Evolutionary conservation across 2,113 vertebrate species (phyloP).

Genomic region (Uria lomvia): DNA sequence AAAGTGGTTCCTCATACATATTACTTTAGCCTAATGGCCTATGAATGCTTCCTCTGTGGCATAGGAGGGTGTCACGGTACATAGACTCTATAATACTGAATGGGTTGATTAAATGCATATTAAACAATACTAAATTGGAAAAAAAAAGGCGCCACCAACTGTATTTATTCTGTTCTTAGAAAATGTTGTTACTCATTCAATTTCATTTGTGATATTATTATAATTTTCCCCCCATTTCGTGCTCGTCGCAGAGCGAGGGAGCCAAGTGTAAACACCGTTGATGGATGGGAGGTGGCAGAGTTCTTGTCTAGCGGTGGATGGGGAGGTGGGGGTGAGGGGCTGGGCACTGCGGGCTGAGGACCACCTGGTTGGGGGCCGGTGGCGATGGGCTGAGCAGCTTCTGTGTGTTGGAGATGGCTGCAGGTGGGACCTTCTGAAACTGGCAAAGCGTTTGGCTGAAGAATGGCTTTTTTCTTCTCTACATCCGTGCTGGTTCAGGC

Average conservation of each 20-base stretch:
- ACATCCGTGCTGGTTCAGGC: accelerated
- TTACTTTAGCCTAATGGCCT: slow-evolving; percentile 84
- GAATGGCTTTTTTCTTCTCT: background rate
- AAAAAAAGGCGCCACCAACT: slow-evolving; percentile 65
- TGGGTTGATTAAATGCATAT: slow-evolving; percentile 90
- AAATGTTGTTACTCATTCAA: slow-evolving; percentile 69
- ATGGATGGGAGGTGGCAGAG: background rate
- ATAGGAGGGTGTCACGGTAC: slow-evolving; percentile 79
- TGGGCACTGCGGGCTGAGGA: background rate
- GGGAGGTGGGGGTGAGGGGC: background rate
- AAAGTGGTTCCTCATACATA: slow-evolving; percentile 84
- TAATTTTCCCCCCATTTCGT: slow-evolving; percentile 48
- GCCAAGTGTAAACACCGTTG: background rate
- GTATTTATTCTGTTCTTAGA: slow-evolving; percentile 75
- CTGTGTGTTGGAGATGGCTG: accelerated
- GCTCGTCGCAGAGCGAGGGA: slow-evolving; percentile 29
- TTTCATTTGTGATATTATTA: slow-evolving; percentile 59
- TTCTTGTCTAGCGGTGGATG: accelerated
- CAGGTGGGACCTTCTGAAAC: background rate
- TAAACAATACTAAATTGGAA: slow-evolving; percentile 87
- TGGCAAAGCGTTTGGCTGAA: background rate
- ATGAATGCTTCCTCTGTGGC: slow-evolving; percentile 72
- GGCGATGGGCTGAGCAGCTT: background rate
- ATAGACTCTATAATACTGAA: slow-evolving; percentile 85
- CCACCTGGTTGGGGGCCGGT: accelerated